A percentile compares a stretch with the other conserved stretches of the same genome.
Evolutionary conservation across 2,888 invertebrate genomes (phyloP).

Genomic region (Monopis laevigella): DNA sequence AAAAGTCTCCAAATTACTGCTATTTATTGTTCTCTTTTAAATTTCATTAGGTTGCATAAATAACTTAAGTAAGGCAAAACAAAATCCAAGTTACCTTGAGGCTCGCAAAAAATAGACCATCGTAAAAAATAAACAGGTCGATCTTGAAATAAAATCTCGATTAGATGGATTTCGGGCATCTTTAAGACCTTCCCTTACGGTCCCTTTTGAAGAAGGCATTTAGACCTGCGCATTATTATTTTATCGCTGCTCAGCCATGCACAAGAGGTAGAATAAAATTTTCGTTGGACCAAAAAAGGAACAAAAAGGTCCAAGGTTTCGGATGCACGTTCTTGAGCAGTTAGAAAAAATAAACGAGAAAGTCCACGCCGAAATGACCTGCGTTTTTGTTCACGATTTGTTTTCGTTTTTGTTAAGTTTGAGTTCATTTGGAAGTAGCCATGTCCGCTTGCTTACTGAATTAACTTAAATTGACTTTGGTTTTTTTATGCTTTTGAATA

Average conservation of each 20-base stretch:
- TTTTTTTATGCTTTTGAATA: conserved; percentile 36
- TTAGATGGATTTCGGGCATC: conserved; percentile 50
- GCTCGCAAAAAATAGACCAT: conserved; percentile 43
- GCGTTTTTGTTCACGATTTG: conserved; percentile 64
- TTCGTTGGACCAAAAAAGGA: conserved; percentile 41
- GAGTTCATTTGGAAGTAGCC: conserved; percentile 67
- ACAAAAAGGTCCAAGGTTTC: conserved; percentile 52
- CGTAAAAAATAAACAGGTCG: conserved; percentile 40
- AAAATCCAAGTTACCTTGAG: conserved; percentile 38
- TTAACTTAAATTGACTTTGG: conserved; percentile 59
- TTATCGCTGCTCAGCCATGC: conserved; percentile 55
- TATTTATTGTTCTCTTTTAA: conserved; percentile 3
- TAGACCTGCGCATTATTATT: conserved; percentile 50
- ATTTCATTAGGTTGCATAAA: conserved; percentile 6
- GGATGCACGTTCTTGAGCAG: conserved; percentile 59
- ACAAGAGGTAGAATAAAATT: conserved; percentile 50
- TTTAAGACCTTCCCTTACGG: conserved; percentile 42
- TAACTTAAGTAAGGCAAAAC: conserved; percentile 3
- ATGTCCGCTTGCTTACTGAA: conserved; percentile 62
- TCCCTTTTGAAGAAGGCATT: conserved; percentile 42
- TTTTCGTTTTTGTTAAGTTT: conserved; percentile 65
- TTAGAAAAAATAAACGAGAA: conserved; percentile 62
- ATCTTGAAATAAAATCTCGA: conserved; percentile 52
- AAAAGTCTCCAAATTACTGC: neutral
- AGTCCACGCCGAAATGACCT: conserved; percentile 63